A percentile compares a stretch with the other conserved stretches of the same genome.
phyloP scores from a whole-genome alignment of 2,888 invertebrate species.

The Urechis unicinctus region DNA sequence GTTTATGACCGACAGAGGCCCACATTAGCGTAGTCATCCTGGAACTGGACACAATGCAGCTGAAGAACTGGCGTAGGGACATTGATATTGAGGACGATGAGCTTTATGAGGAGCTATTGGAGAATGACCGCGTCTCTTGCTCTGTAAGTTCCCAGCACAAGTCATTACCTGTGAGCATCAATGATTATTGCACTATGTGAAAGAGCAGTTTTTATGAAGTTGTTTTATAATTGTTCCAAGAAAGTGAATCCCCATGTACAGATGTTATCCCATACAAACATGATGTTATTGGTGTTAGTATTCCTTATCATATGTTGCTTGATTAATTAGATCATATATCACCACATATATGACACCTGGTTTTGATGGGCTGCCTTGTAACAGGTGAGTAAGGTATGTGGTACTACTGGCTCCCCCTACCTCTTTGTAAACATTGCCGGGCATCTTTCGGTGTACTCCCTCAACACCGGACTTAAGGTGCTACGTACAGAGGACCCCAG shows the following conservation, averaged over 20 bases:
- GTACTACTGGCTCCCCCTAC: not conserved
- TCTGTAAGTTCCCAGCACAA: not conserved
- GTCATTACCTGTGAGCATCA: no score
- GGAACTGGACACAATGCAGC: not conserved
- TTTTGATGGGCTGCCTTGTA: no score
- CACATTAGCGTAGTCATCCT: not conserved
- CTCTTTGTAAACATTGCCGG: not conserved
- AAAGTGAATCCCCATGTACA: no score
- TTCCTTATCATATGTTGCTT: not conserved
- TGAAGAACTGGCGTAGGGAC: not conserved
- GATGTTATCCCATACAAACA: no score
- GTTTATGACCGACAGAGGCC: not conserved
- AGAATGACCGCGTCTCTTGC: not conserved
- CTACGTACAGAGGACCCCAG: not conserved
- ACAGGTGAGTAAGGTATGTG: no score
- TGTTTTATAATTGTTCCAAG: no score
- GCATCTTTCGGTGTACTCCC: not conserved
- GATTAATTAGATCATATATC: not conserved
- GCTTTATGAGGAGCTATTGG: not conserved
- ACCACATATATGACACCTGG: not conserved
- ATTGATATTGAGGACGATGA: not conserved
- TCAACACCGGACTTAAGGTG: not conserved
- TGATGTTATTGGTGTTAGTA: no score
- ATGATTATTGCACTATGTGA: no score
- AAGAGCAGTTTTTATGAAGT: no score